A percentile compares a stretch with the other conserved stretches of the same genome.
Evolutionary conservation across 2,888 invertebrate species (phyloP).

Genomic region (Caenorhabditis drosophilae): DNA sequence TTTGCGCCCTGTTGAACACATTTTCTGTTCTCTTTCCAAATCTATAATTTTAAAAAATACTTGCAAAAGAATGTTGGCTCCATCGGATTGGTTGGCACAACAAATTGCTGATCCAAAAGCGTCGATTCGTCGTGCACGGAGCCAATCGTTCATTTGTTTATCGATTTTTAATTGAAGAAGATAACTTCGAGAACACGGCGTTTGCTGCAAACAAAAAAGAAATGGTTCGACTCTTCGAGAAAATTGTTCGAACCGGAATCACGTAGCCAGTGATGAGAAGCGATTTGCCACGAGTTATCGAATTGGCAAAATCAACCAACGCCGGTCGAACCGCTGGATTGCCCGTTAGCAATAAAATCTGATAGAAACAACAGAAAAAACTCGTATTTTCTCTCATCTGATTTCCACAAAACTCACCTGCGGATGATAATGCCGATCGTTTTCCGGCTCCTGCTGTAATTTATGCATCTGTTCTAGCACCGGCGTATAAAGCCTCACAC

Average conservation of each 20-base stretch:
- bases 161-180: constrained; percentile 35
- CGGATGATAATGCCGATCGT: constrained; percentile 26
- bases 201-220: constrained; percentile 15
- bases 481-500: constrained; percentile 15
- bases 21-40: neutral
- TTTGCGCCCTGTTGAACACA: neutral
- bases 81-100: constrained; percentile 23
- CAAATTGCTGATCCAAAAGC: constrained; percentile 37
- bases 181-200: constrained; percentile 28
- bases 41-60: neutral
- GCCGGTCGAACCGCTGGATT: constrained; percentile 58
- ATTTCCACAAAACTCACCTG: constrained; percentile 1
- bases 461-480: constrained; percentile 32
- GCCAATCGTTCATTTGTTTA: constrained; percentile 38
- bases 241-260: constrained; percentile 40
- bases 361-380: neutral
- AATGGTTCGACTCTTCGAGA: neutral
- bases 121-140: constrained; percentile 20
- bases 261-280: constrained; percentile 56
- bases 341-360: constrained; percentile 58
- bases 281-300: constrained; percentile 52
- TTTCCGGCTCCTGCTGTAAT: constrained; percentile 24
- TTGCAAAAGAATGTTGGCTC: constrained; percentile 31
- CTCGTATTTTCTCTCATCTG: neutral
- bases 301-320: constrained; percentile 57